Evolutionary conservation across 2,797 vertebrate species (phyloP).

Genomic region (Anguilla obscura): DNA sequence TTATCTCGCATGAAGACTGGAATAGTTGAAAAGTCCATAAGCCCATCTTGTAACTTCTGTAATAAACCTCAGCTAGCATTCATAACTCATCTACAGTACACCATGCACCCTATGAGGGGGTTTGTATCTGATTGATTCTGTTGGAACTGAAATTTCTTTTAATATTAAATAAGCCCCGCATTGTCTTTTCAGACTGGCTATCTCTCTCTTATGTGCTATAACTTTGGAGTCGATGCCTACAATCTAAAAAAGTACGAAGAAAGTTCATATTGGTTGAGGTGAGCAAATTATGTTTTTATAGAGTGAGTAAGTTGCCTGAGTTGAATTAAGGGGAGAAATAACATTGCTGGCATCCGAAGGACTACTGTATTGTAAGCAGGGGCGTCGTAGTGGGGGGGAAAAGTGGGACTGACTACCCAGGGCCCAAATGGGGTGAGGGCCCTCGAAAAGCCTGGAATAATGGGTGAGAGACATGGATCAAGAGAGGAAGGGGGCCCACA

Average conservation of each 20-base stretch:
- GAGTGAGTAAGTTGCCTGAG: conserved; percentile 26
- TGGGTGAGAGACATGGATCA: too few relatives aligned
- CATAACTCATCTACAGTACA: neutral
- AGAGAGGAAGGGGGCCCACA: too few relatives aligned
- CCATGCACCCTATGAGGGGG: neutral
- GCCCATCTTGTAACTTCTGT: neutral
- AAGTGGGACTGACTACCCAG: too few relatives aligned
- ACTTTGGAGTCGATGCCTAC: conserved; percentile 85
- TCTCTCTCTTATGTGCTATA: conserved; percentile 87
- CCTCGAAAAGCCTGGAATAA: too few relatives aligned
- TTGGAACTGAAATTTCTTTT: neutral
- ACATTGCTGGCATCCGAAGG: neutral
- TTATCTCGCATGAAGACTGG: conserved; percentile 13
- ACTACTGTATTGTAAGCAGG: neutral
- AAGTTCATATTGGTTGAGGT: conserved; percentile 91
- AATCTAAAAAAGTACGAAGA: conserved; percentile 78
- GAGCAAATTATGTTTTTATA: conserved; percentile 34
- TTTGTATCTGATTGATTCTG: neutral
- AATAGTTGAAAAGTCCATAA: too few relatives aligned
- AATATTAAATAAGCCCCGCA: neutral
- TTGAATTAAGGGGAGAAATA: conserved; percentile 35
- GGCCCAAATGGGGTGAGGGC: too few relatives aligned
- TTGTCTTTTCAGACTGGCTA: conserved; percentile 73
- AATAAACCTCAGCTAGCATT: neutral
- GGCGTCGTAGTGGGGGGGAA: too few relatives aligned